Conservation (phyloP, 1,140 invertebrate species). For the Eciton burchellii region DNA sequence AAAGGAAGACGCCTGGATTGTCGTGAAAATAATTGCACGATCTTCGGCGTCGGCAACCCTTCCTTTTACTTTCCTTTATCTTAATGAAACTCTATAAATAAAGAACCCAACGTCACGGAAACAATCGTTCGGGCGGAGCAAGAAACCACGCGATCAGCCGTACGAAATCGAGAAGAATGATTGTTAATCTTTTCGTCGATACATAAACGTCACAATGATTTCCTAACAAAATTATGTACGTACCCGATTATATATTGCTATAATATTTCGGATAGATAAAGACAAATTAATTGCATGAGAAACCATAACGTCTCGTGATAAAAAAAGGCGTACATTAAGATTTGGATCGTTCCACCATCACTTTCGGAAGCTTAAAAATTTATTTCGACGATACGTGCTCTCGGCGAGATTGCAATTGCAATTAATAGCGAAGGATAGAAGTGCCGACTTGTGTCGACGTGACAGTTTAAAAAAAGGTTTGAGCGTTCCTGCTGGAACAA, state of each 20-base stretch:
- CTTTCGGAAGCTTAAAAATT: not conserved
- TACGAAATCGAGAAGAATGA: conserved; percentile 61
- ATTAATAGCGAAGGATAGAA: conserved; percentile 11
- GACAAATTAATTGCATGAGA: not conserved
- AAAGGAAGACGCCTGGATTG: conserved; percentile 59
- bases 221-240: not conserved
- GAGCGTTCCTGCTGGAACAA: conserved; percentile 33
- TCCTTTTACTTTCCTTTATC: conserved; percentile 83
- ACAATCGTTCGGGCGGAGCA: conserved; percentile 69
- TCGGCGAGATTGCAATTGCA: not conserved
- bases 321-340: not conserved
- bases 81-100: conserved; percentile 86
- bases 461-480: conserved; percentile 17
- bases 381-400: not conserved
- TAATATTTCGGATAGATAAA: not conserved
- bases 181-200: conserved; percentile 71
- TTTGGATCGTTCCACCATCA: not conserved
- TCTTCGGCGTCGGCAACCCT: conserved; percentile 83
- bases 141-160: conserved; percentile 77
- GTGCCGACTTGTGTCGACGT: conserved; percentile 6
- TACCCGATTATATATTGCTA: not conserved
- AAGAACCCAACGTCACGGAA: conserved; percentile 84
- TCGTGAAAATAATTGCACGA: conserved; percentile 84
- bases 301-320: not conserved
- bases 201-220: not conserved